phyloP scores from a whole-genome alignment of 2,797 vertebrate genomes.

The Characodon lateralis region DNA sequence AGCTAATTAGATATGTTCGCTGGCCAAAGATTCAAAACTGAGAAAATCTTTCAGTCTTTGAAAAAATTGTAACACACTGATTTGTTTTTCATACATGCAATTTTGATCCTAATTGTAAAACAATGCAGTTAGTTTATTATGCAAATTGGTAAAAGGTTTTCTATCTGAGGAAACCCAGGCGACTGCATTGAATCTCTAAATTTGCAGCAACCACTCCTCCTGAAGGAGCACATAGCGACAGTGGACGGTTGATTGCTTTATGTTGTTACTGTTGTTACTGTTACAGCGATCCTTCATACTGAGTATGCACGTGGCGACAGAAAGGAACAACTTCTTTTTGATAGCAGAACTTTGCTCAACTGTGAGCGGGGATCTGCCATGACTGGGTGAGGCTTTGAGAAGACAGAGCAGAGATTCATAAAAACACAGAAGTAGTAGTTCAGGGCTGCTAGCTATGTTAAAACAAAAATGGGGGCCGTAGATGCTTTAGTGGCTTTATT shows the following conservation, averaged over 20 bases:
- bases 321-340: neutral
- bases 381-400: neutral
- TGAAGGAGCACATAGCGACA: too few relatives aligned
- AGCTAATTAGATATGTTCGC: conserved; percentile 3
- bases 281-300: neutral
- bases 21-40: conserved; percentile 23
- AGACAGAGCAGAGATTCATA: neutral
- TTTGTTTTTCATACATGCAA: neutral
- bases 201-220: too few relatives aligned
- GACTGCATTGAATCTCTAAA: too few relatives aligned
- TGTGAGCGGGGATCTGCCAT: neutral
- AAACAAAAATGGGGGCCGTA: too few relatives aligned
- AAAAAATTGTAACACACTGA: conserved; percentile 5
- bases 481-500: too few relatives aligned
- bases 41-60: conserved; percentile 10
- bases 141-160: too few relatives aligned
- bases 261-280: neutral
- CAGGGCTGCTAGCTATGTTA: neutral
- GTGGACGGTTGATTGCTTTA: neutral
- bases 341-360: neutral
- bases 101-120: neutral
- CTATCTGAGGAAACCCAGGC: too few relatives aligned
- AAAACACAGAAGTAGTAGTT: neutral
- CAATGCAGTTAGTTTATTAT: too few relatives aligned
- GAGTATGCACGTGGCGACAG: neutral